Evolutionary conservation across 1,140 invertebrate species (phyloP), one percentile per base, ranked within the genome.

Genomic region (Drosophila watanabei): DNA sequence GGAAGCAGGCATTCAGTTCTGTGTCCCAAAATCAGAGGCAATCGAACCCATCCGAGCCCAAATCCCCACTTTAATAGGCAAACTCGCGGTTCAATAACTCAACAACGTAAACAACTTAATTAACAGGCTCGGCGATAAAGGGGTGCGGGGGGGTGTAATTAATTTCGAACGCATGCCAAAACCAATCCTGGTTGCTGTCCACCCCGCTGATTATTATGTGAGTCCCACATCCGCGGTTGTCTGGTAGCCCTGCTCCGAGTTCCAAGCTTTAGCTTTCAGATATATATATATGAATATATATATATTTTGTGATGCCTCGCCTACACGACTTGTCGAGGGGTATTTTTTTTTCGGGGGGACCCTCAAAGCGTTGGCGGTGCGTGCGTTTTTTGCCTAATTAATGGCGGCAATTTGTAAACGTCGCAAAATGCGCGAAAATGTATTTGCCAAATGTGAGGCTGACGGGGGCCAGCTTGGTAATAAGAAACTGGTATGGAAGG

Each of bases 361-460:
- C 45, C 75, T 79, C 46, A 64, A 63, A 76, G 62, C 82, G 76
- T 70, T 66, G 75, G 60, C 75, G 82, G 70, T 82, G 79, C 82
- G 86, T 82, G 87, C 75, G 75, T 90, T 90, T 90, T 90, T 89
- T 89, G 82, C 82, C 82, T 91, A 91, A 91, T 91, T 91, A 91
- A 91, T 91, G 84, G 81, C 81, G 66, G 88, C 83, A 91, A 91
- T 91, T 91, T 91, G 89, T 91, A 91, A 91, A 91, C 89, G 88
- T 91, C 88, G 81, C 81, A 70, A 88, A 91, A 84, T 82, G 89
- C 84, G 88, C 79, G 78, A 91, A 91, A 91, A 91, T 72, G 66
- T 90, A 90, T 90, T 88, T 84, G 89, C 79, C 88, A 83, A 87
- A 84, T 79, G 85, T 70, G 87, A 89, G 61, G 65, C 72, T n/a